phyloP scores from a whole-genome alignment of 2,797 vertebrate species.

The Stomatorhinus walkeri region DNA sequence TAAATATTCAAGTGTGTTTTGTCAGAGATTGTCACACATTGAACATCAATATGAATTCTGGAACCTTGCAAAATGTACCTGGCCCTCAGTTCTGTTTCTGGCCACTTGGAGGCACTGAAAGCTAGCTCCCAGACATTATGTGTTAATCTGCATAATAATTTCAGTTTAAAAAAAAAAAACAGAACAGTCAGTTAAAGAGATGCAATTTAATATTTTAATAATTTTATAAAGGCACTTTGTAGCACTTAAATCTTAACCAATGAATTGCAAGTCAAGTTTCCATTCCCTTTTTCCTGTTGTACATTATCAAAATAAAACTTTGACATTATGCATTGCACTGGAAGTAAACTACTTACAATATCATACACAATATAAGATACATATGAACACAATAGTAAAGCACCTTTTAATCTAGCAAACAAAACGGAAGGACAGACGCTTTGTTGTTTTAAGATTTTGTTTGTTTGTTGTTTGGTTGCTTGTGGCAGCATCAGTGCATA shows the following conservation, averaged over 20 bases:
- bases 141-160: not conserved
- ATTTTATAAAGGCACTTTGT: slow-evolving; percentile 75
- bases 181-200: slow-evolving; percentile 45
- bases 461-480: slow-evolving; percentile 47
- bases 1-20: not conserved
- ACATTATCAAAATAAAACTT: slow-evolving; percentile 94
- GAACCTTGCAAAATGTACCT: not conserved
- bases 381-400: slow-evolving; percentile 71
- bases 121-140: not conserved
- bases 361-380: slow-evolving; percentile 76
- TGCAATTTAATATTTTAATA: slow-evolving; percentile 69
- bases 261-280: slow-evolving; percentile 63
- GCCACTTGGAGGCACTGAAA: not conserved
- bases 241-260: slow-evolving; percentile 71
- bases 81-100: not conserved
- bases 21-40: not conserved
- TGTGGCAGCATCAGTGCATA: slow-evolving; percentile 81
- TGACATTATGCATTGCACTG: slow-evolving; percentile 83
- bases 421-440: slow-evolving; percentile 69
- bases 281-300: slow-evolving; percentile 72
- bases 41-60: not conserved
- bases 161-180: not conserved
- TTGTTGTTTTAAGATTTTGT: slow-evolving; percentile 52
- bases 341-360: slow-evolving; percentile 83
- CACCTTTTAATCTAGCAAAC: slow-evolving; percentile 73